Base-by-base conservation (phyloP, 1,140 invertebrate genomes). In the Bathynomus jamesi region DNA sequence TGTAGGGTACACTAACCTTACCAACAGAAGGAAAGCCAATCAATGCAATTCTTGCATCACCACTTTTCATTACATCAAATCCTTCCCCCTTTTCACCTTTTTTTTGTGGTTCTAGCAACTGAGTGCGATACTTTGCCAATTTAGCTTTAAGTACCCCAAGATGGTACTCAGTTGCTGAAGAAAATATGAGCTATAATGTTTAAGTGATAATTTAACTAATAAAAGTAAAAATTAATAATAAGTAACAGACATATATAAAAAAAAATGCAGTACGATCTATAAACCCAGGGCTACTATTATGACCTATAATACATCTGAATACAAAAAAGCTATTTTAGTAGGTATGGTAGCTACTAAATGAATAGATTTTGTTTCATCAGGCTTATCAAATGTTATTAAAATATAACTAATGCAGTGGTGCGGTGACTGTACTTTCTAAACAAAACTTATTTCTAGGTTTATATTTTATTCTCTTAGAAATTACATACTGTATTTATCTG, bases 61-160 rank as follows among this genome's bases (percentile, higher is more conserved):
- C 98, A 79, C 94, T 97, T 84, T 99, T 99, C 76, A 99, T 86
- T 13, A 99, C 98, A 90, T 99, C 98, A 84, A 99, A 99, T 10
- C 98, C 98, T 86, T 99, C 98, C 17, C 98, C 98, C 82, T 98
- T 99, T 79, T 96, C 94, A 32, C 91, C 90, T 80, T 95, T 93
- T 82, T 98, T 99, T 3, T 83, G 82, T 0, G 96, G 96, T 81
- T 99, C 96, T 30, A 99, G 82, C 17, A 99, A 83, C 80, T 99
- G 95, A 5, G 95, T 92, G 53, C 97, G 85, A 80, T 98, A 99
- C 81, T 99, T 99, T 0, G 98, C 97, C 80, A 99, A 84, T 85
- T 99, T 99, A 0, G 98, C 98, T 85, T 99, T 99, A 64, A 99
- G 82, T 31, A 99, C 84, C 30, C 98, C 97, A 83, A 99, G 88